phyloP scores from a whole-genome alignment of 64 coral and sea anemone genomes.

The Porites lutea region DNA sequence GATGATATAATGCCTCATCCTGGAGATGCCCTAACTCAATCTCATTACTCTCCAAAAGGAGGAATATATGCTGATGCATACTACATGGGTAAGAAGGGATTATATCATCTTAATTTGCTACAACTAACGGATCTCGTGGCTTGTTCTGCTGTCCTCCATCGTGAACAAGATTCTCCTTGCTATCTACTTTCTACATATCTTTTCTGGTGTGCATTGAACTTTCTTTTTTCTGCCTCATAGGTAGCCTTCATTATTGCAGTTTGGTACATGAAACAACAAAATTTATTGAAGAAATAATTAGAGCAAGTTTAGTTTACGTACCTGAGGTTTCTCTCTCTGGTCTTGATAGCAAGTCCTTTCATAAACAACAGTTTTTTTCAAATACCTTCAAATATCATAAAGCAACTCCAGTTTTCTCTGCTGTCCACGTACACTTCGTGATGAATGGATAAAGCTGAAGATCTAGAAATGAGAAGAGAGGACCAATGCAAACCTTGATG shows the following conservation, averaged over 20 bases:
- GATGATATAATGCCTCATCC: conserved; percentile 98
- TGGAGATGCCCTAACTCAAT: conserved; percentile 83
- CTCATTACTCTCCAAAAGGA: conserved; percentile 96
- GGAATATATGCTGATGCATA: conserved; percentile 90
- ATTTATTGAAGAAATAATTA: background rate
- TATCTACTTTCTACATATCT: background rate
- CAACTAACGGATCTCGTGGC: background rate
- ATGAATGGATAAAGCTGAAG: background rate
- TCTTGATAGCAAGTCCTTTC: background rate
- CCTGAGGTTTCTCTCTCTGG: background rate
- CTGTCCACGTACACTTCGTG: background rate
- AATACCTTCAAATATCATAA: too few species aligned
- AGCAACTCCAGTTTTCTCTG: background rate
- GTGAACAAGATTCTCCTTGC: conserved; percentile 14
- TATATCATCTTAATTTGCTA: background rate
- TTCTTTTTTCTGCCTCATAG: background rate
- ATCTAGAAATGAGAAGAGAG: background rate
- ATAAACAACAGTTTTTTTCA: too few species aligned
- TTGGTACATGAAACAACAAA: background rate
- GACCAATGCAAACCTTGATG: background rate
- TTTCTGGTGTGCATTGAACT: background rate
- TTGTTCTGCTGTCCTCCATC: conserved; percentile 23
- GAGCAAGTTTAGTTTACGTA: background rate
- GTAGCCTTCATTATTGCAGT: background rate
- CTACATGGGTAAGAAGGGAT: conserved; percentile 91